Base-by-base conservation (phyloP, 2,888 invertebrate species). In the Agrotis clavis region DNA sequence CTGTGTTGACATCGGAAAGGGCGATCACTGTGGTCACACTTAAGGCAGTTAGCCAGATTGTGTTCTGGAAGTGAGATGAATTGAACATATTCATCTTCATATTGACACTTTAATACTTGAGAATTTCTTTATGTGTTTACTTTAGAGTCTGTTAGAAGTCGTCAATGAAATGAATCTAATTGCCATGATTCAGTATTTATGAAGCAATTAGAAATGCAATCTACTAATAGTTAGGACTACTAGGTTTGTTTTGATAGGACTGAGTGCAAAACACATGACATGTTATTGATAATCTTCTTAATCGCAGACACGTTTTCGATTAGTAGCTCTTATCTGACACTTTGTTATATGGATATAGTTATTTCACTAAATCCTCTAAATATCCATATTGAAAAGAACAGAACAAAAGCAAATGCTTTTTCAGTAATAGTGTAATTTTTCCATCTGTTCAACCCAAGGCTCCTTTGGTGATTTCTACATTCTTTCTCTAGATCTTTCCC, bases 1-100 rank as follows among this genome's bases (percentile, higher is more conserved):
- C 11, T 25, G 54, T 11, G 35, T 72, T 78, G 4, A 78, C 56
- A 30, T 81, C 74, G 6, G 75, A 72, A 4, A 73, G 47, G 3
- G 60, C 45, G 5, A 64, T 7, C 13, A 47, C 77, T 50, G 69
- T 18, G 45, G 19, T 35, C n/a, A 35, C 13, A 54, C 35, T 21
- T 4, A 75, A 9, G 0, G n/a, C 18, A 30, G 16, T 18, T 6
- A 79, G 3, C 19, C 19, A 60, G 5, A 74, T 45, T 13, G 4
- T 7, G n/a, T 48, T 59, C n/a, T 63, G 60, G 1, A 56, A 45
- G 9, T 30, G 13, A n/a, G 41, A 74, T 51, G 18, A 19, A 18
- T 25, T 2, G 0, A 25, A 11, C 5, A 54, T 11, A 21, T 11
- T 45, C 54, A 71, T 71, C 3, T 21, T 70, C n/a, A 25, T 9